Percentiles rank a stretch among this genome's conserved stretches.
phyloP scores from a whole-genome alignment of 2,888 invertebrate species.

The Rotaria socialis region DNA sequence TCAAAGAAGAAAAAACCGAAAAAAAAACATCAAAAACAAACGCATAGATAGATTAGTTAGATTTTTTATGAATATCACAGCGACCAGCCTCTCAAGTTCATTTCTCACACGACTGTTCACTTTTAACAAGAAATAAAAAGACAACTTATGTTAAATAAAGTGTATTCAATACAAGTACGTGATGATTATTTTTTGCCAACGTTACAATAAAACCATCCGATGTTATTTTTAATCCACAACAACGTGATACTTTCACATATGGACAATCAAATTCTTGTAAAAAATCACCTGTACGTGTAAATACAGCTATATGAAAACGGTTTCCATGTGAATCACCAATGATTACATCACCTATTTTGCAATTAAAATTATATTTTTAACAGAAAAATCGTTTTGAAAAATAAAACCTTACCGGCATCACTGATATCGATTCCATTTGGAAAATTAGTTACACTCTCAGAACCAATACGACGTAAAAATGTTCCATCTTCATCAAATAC shows the following conservation, averaged over 20 bases:
- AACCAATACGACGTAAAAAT: conserved; percentile 85
- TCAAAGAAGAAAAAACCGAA: not conserved
- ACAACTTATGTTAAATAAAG: conserved; percentile 41
- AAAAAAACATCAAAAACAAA: conserved; percentile 26
- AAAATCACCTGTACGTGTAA: conserved; percentile 73
- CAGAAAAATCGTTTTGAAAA: too few relatives aligned
- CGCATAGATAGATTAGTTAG: conserved; percentile 18
- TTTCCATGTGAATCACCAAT: conserved; percentile 96
- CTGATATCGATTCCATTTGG: conserved; percentile 96
- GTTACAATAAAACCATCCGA: conserved; percentile 84
- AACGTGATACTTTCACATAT: conserved; percentile 92
- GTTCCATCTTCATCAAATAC: conserved; percentile 85
- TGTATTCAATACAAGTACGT: conserved; percentile 72
- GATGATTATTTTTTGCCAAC: conserved; percentile 95
- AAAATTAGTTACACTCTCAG: conserved; percentile 89
- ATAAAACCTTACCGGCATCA: conserved; percentile 69
- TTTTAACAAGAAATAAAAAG: not conserved
- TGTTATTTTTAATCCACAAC: conserved; percentile 93
- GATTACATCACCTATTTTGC: conserved; percentile 69
- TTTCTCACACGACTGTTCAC: conserved; percentile 29
- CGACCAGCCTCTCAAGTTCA: conserved; percentile 3
- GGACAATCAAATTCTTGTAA: conserved; percentile 84
- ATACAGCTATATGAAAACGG: conserved; percentile 92
- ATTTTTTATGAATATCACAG: conserved; percentile 4
- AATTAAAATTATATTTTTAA: not conserved